Evolutionary conservation across 2,888 invertebrate species (phyloP).

Genomic region (Campoletis raptor): DNA sequence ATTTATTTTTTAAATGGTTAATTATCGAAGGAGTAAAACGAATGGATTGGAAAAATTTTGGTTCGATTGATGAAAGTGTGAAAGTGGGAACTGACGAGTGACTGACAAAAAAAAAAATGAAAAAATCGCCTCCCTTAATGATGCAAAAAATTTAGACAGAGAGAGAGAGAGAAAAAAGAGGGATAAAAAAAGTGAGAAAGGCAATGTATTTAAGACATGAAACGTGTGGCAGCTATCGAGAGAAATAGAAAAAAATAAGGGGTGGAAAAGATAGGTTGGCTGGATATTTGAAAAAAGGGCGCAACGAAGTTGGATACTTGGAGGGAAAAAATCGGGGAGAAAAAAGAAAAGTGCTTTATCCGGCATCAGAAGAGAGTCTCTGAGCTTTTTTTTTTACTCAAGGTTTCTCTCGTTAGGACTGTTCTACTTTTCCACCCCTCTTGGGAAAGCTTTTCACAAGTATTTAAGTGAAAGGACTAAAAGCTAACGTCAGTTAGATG

Average conservation of each 20-base stretch:
- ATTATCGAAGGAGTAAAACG: not conserved
- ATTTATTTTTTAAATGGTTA: not conserved
- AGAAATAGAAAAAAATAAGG: not conserved
- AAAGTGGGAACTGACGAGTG: not conserved
- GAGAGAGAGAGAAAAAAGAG: not conserved
- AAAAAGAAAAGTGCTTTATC: constrained; percentile 34
- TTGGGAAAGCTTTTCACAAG: constrained; percentile 22
- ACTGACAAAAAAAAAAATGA: not conserved
- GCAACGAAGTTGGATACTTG: not conserved
- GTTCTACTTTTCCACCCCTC: constrained; percentile 28
- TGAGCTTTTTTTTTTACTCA: constrained; percentile 14
- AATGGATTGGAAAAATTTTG: not conserved
- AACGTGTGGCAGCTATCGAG: not conserved
- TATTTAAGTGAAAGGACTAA: constrained; percentile 51
- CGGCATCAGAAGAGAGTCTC: constrained; percentile 43
- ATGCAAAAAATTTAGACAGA: not conserved
- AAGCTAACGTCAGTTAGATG: constrained; percentile 26
- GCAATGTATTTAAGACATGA: not conserved
- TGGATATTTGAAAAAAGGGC: constrained; percentile 1
- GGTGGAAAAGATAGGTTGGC: not conserved
- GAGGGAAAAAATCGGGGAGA: not conserved
- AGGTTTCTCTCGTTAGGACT: constrained; percentile 5
- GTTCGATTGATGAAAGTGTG: not conserved
- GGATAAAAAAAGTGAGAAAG: not conserved
- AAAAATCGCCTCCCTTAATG: not conserved